Conservation (phyloP, 2,888 invertebrate genomes). For the Lithophane ornitopus region DNA sequence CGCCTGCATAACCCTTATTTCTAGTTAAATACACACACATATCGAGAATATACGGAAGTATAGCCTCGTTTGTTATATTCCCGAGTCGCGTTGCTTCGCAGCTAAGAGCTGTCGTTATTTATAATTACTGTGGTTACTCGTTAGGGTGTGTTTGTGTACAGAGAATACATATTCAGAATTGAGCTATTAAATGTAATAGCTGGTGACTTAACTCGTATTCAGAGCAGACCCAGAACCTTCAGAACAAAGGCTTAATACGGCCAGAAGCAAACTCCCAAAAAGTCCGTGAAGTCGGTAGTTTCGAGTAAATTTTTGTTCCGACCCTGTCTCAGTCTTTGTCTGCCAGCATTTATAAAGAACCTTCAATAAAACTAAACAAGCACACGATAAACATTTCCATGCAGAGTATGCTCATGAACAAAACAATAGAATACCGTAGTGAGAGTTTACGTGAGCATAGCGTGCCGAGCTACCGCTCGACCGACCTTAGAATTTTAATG, state of each 20-base stretch:
- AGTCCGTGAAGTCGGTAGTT: slow-evolving; percentile 13
- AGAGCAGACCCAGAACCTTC: background rate
- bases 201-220: slow-evolving; percentile 31
- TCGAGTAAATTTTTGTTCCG: background rate
- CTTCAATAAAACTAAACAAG: slow-evolving; percentile 34
- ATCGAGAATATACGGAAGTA: slow-evolving; percentile 10
- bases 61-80: slow-evolving; percentile 16
- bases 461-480: slow-evolving; percentile 73
- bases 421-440: slow-evolving; percentile 57
- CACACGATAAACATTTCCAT: slow-evolving; percentile 28
- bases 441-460: slow-evolving; percentile 68
- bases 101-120: slow-evolving; percentile 41
- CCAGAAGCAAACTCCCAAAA: slow-evolving; percentile 6
- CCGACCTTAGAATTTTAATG: slow-evolving; percentile 83
- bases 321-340: background rate
- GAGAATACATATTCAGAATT: slow-evolving; percentile 33
- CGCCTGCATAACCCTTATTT: background rate
- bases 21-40: slow-evolving; percentile 6
- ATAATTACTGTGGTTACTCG: slow-evolving; percentile 56
- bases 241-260: slow-evolving; percentile 16
- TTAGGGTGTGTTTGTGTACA: slow-evolving; percentile 50
- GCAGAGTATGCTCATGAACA: slow-evolving; percentile 31
- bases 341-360: slow-evolving; percentile 3
- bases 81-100: background rate
- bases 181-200: slow-evolving; percentile 46